Evolutionary conservation across 2,113 vertebrate species (phyloP), one percentile per base, ranked within the genome.

Genomic region (Notothenia coriiceps): DNA sequence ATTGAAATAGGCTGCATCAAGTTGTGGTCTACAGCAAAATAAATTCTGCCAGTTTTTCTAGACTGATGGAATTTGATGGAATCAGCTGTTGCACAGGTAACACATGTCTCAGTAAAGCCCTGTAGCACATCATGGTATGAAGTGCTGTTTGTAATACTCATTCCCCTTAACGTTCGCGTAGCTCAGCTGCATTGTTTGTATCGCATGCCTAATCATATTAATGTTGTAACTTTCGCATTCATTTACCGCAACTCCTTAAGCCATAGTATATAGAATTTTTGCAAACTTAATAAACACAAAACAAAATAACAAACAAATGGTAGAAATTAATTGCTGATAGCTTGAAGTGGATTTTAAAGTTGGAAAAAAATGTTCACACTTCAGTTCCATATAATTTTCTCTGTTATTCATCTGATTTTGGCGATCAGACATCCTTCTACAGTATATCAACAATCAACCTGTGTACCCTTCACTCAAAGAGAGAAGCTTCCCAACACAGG

Each of bases 1-100:
- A 85, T 56, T 74, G 67, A 72, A 75, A 79, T 47, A 29, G 33
- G 29, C 46, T 62, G 67, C 47, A 68, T 60, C 62, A 54, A 43
- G 33, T 74, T 78, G 49, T 40, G 46, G 9, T 66, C 40, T 18
- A 47, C 35, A 65, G 44, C 51, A 64, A 59, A 63, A 54, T 60
- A 0, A 61, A 73, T 43, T 78, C 13, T 71, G 44, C 33, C 22
- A 11, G 15, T 22, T 44, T 67, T 71, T 22, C 22, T 49, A 29
- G 5, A 47, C 60, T 14, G 56, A 63, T 74, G 13, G 44, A 74
- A 54, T 47, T 56, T 9, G 47, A 83, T 62, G 70, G 29, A 51
- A 9, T 4, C 12, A 52, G 74, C 57, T 56, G 29, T 33, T 72
- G 6, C 44, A 44, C 66, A 59, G 35, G 20, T 65, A 2, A 40